Evolutionary conservation across 2,797 vertebrate species (phyloP).

Genomic region (Nyctalus aviator): DNA sequence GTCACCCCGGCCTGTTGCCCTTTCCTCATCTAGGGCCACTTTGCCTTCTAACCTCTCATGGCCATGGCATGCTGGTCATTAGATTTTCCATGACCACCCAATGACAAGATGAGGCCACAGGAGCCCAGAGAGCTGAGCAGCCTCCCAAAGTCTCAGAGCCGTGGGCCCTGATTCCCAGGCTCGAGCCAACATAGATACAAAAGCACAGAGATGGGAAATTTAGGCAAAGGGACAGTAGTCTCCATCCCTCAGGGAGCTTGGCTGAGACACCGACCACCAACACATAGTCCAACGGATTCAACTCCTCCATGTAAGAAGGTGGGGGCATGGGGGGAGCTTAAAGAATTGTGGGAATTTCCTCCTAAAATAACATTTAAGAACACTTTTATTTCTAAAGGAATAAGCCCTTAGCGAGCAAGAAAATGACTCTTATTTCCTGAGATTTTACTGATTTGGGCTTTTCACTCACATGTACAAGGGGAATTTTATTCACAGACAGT

Average conservation of each 20-base stretch:
- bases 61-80: not conserved
- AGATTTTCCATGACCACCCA: not conserved
- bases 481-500: not conserved
- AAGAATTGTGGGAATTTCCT: not conserved
- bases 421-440: constrained; percentile 26
- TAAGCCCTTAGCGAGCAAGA: not conserved
- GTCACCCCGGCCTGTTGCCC: not conserved
- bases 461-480: not conserved
- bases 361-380: not conserved
- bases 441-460: not conserved
- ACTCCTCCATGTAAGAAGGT: not conserved
- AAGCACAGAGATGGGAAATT: not conserved
- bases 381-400: constrained; percentile 35
- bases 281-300: not conserved
- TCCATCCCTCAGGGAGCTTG: not conserved
- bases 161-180: not conserved
- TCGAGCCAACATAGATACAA: not conserved
- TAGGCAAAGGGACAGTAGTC: fast-evolving
- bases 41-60: not conserved
- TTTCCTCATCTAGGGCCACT: not conserved
- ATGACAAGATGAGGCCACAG: not conserved
- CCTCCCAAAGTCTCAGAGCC: not conserved
- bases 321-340: not conserved
- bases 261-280: not conserved
- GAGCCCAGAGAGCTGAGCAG: not conserved